Conservation (phyloP, 2,113 vertebrate species). For the Dermatemys mawii region DNA sequence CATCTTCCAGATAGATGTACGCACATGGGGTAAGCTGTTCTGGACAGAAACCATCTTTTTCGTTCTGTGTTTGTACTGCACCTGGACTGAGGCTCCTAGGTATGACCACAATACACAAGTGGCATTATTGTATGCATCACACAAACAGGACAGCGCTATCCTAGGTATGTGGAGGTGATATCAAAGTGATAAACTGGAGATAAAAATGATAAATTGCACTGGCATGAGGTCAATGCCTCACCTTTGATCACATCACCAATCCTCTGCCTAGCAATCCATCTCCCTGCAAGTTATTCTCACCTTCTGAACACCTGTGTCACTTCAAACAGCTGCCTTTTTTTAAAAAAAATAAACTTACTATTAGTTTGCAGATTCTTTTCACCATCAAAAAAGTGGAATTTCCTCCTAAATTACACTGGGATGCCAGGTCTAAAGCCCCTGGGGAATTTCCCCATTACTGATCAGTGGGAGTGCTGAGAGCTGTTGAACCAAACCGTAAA, state of each 20-base stretch:
- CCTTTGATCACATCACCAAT: neutral
- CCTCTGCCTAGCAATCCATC: neutral
- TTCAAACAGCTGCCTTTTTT: neutral
- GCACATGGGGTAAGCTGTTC: neutral
- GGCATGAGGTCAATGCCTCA: neutral
- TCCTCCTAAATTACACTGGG: neutral
- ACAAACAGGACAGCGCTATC: neutral
- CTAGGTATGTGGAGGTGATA: neutral
- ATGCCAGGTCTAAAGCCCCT: neutral
- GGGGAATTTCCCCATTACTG: neutral
- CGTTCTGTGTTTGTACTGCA: neutral
- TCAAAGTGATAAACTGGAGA: neutral
- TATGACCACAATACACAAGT: neutral
- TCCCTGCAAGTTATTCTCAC: neutral
- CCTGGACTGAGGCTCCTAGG: neutral
- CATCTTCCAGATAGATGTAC: neutral
- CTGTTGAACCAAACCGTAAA: too few relatives aligned
- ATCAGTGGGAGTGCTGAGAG: too few relatives aligned
- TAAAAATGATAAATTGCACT: neutral
- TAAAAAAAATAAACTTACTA: neutral
- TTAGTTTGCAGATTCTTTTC: neutral
- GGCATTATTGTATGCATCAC: neutral
- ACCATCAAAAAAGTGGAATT: neutral
- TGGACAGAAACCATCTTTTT: neutral
- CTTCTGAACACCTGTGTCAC: neutral